Evolutionary conservation across 1,140 invertebrate genomes (phyloP).

Genomic region (Drosophila miranda): DNA sequence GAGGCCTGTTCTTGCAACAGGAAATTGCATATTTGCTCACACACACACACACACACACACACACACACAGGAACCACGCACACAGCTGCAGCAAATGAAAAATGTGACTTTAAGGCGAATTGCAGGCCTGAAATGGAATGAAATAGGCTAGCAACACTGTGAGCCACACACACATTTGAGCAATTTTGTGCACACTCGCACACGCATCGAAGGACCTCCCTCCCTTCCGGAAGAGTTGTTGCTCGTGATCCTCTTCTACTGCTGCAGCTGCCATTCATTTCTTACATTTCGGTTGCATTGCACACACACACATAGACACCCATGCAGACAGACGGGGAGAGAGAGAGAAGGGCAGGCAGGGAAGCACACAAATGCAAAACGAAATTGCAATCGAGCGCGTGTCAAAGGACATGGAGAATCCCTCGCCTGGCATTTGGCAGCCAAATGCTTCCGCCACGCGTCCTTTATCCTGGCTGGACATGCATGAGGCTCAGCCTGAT

Average conservation of each 20-base stretch:
- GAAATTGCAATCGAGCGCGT: constrained; percentile 76
- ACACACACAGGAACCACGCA: constrained; percentile 2
- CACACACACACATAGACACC: too few relatives aligned
- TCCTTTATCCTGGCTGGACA: constrained; percentile 47
- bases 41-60: constrained; percentile 11
- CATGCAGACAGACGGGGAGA: not conserved
- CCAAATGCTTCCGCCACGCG: constrained; percentile 56
- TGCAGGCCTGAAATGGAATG: constrained; percentile 57
- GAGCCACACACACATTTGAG: constrained; percentile 49
- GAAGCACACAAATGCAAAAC: constrained; percentile 52
- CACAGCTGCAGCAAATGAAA: constrained; percentile 46
- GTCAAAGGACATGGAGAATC: constrained; percentile 73
- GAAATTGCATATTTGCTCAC: constrained; percentile 75
- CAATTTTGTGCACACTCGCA: constrained; percentile 34
- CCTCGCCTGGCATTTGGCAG: constrained; percentile 43
- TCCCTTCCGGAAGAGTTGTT: too few relatives aligned
- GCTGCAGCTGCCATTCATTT: constrained; percentile 60
- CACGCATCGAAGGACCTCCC: too few relatives aligned
- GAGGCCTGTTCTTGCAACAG: constrained; percentile 35
- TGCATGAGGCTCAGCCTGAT: too few relatives aligned
- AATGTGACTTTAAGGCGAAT: constrained; percentile 75
- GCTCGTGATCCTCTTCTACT: constrained; percentile 2
- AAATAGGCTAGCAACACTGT: constrained; percentile 33
- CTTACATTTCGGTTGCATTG: constrained; percentile 41
- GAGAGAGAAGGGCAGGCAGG: not conserved